These are phyloP conservation scores for Leucozona laternaria DNA, from an alignment of 2,888 invertebrate genomes.

Conservation along the genomic window DNA sequence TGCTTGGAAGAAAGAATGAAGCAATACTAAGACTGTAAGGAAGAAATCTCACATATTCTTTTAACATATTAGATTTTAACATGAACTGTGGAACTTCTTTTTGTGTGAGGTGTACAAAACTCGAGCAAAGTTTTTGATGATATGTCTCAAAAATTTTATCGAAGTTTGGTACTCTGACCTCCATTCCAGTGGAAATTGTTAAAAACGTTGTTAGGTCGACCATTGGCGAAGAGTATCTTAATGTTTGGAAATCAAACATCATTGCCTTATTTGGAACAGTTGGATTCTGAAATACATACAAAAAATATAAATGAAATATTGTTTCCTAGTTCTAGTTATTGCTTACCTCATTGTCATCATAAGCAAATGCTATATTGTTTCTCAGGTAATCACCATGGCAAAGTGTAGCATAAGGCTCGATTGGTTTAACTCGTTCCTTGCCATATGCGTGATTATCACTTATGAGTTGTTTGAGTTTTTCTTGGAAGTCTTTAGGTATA, in stretches of 20 bases:
- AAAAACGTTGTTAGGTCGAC: slow-evolving; percentile 81
- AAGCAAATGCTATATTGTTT: slow-evolving; percentile 82
- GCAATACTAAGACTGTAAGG: slow-evolving; percentile 79
- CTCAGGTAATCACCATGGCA: slow-evolving; percentile 83
- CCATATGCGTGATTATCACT: slow-evolving; percentile 76
- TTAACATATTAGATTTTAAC: slow-evolving; percentile 78
- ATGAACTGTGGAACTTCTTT: slow-evolving; percentile 78
- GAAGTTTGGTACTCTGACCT: slow-evolving; percentile 80
- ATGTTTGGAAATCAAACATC: slow-evolving; percentile 83
- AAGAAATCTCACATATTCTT: slow-evolving; percentile 80
- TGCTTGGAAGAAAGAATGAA: slow-evolving; percentile 78
- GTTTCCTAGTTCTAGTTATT: neutral
- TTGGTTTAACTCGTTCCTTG: slow-evolving; percentile 79
- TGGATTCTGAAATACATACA: slow-evolving; percentile 58
- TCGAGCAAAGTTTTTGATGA: slow-evolving; percentile 77
- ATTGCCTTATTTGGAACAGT: slow-evolving; percentile 79
- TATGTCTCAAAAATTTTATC: slow-evolving; percentile 80
- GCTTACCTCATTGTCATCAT: slow-evolving; percentile 73
- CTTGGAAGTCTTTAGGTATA: slow-evolving; percentile 79
- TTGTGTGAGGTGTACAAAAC: slow-evolving; percentile 65
- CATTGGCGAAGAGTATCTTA: slow-evolving; percentile 82
- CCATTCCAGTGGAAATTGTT: slow-evolving; percentile 79
- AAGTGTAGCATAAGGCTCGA: slow-evolving; percentile 80
- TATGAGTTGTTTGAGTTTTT: slow-evolving; percentile 75
- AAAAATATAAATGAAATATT: neutral